A percentile compares a stretch with the other conserved stretches of the same genome.
Evolutionary conservation across 2,797 vertebrate genomes (phyloP).

Genomic region (Pangasius mekongensis): DNA sequence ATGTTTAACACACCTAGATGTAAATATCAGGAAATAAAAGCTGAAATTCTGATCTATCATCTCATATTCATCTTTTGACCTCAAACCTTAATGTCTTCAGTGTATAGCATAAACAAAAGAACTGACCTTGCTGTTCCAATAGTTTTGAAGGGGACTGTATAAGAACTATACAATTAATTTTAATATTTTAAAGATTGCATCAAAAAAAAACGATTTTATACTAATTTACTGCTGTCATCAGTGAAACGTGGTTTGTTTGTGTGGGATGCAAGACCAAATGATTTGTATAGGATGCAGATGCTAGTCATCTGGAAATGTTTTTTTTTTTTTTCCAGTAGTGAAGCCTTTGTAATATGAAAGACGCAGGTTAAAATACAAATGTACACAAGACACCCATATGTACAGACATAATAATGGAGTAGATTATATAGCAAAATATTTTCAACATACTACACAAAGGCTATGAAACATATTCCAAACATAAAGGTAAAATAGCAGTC

Average conservation of each 20-base stretch:
- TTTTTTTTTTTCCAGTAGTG: background rate
- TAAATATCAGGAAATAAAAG: background rate
- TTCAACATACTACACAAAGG: background rate
- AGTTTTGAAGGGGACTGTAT: background rate
- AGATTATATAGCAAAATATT: background rate
- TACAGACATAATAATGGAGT: background rate
- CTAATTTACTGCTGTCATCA: background rate
- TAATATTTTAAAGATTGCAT: background rate
- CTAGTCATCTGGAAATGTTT: background rate
- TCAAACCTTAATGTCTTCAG: background rate
- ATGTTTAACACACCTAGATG: background rate
- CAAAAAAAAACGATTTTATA: background rate
- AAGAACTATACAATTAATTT: background rate
- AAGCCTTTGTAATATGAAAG: constrained; percentile 5
- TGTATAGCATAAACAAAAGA: background rate
- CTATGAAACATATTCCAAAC: background rate
- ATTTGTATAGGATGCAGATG: background rate
- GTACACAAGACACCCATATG: background rate
- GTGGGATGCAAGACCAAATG: background rate
- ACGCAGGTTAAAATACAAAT: background rate
- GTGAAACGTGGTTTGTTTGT: background rate
- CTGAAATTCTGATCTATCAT: background rate
- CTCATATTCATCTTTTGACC: background rate
- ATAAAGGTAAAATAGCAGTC: background rate
- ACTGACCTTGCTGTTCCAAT: background rate